Conservation (phyloP, 2,797 vertebrate species). For the Hypotaenidia okinawae region DNA sequence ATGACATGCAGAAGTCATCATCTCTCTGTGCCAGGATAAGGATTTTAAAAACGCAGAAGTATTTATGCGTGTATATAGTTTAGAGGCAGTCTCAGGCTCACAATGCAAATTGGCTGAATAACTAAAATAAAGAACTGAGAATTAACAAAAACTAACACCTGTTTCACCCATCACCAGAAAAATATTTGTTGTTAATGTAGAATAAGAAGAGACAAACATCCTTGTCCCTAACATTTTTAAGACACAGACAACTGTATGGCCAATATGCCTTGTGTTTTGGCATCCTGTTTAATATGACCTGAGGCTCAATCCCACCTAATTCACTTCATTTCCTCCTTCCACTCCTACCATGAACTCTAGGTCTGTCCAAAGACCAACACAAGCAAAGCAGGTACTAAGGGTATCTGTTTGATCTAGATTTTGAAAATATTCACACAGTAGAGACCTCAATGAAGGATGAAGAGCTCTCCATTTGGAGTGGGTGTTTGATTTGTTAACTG, state of each 20-base stretch:
- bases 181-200: background rate
- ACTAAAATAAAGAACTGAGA: background rate
- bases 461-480: background rate
- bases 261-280: background rate
- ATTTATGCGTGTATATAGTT: background rate
- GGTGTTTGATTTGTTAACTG: constrained; percentile 35
- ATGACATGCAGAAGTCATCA: background rate
- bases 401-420: background rate
- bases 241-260: background rate
- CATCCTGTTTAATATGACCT: background rate
- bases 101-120: background rate
- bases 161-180: background rate
- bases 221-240: background rate
- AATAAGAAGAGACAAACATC: background rate
- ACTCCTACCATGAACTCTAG: background rate
- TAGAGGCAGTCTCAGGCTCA: background rate
- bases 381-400: background rate
- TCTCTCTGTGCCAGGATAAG: background rate
- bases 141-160: background rate
- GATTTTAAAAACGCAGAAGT: background rate
- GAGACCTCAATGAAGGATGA: background rate
- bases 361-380: background rate
- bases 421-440: background rate
- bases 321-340: background rate
- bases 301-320: background rate